Conservation (phyloP, 2,113 vertebrate genomes). For the Anolis sagrei region DNA sequence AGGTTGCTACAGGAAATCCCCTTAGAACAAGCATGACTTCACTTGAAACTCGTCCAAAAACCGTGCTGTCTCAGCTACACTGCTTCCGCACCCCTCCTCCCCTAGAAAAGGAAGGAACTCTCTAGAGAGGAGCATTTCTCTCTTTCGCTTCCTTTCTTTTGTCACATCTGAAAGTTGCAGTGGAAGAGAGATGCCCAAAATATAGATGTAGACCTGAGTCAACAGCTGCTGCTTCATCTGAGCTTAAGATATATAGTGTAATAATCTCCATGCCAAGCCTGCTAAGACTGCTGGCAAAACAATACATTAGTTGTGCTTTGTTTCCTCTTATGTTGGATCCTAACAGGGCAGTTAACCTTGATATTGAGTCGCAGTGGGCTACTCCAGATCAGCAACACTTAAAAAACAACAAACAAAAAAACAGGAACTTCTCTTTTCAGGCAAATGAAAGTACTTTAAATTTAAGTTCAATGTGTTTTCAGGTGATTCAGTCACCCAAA, state of each 20-base stretch:
- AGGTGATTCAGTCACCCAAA: too few species aligned
- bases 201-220: not conserved
- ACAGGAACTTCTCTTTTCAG: too few species aligned
- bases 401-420: too few species aligned
- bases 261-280: not conserved
- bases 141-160: not conserved
- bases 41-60: not conserved
- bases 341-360: too few species aligned
- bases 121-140: not conserved
- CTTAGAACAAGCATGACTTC: not conserved
- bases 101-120: not conserved
- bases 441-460: too few species aligned
- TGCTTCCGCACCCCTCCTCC: not conserved
- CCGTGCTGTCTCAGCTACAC: not conserved
- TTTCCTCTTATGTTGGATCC: too few species aligned
- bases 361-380: too few species aligned
- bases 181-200: not conserved
- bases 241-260: conserved; percentile 3
- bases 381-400: too few species aligned
- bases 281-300: conserved; percentile 11
- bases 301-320: not conserved
- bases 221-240: not conserved
- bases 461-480: too few species aligned
- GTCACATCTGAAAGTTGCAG: not conserved
- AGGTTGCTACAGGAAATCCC: conserved; percentile 16